A percentile compares a stretch with the other conserved stretches of the same genome.
These are phyloP conservation scores for Heliconius hortense DNA, from an alignment of 2,888 invertebrate genomes.

Conservation along the genomic window DNA sequence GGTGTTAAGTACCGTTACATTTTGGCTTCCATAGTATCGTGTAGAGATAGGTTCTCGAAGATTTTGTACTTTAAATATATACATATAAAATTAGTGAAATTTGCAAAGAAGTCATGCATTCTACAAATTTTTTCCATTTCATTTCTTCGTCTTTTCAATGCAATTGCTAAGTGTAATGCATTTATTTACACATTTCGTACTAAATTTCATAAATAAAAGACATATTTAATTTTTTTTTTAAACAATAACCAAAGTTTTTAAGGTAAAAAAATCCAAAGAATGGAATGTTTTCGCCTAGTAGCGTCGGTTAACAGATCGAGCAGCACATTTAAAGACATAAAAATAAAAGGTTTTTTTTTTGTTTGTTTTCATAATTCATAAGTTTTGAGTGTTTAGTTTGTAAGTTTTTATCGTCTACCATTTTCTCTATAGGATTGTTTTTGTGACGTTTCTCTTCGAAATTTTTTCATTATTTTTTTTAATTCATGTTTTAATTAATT, in stretches of 20 bases:
- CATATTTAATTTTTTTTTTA: conserved; percentile 17
- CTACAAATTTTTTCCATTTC: not conserved
- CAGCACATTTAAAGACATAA: conserved; percentile 79
- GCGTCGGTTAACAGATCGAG: conserved; percentile 58
- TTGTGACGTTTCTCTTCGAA: conserved; percentile 35
- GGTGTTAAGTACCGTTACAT: conserved; percentile 61
- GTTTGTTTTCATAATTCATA: conserved; percentile 61
- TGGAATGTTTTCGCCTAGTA: conserved; percentile 44
- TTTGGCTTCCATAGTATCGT: conserved; percentile 80
- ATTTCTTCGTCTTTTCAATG: not conserved
- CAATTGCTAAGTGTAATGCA: conserved; percentile 14
- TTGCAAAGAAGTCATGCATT: conserved; percentile 12
- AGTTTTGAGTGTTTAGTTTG: conserved; percentile 63
- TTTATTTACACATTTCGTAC: conserved; percentile 23
- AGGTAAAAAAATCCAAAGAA: conserved; percentile 48
- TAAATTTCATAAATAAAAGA: conserved; percentile 8
- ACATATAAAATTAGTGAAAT: conserved; percentile 44
- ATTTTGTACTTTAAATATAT: conserved; percentile 67
- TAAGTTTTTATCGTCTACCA: conserved; percentile 44
- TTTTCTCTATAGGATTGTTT: conserved; percentile 60
- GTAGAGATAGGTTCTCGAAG: conserved; percentile 56
- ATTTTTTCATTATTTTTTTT: conserved; percentile 9
- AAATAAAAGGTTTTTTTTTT: conserved; percentile 48
- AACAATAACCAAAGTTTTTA: conserved; percentile 54
- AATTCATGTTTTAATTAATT: conserved; percentile 25